Evolutionary conservation across 1,140 invertebrate genomes (phyloP).

Genomic region (Brachionus asplanchnoidis): DNA sequence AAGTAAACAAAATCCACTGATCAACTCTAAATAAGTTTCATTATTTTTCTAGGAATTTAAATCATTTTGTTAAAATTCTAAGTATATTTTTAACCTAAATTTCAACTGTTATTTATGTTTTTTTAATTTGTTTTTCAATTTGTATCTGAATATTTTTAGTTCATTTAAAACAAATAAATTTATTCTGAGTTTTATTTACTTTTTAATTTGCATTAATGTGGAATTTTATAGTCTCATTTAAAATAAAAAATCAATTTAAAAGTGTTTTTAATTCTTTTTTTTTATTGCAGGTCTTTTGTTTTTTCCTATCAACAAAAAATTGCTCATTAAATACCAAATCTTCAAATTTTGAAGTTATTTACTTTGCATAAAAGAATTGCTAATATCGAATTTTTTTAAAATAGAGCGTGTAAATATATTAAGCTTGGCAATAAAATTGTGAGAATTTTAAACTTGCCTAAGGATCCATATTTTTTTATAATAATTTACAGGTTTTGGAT

Average conservation of each 20-base stretch:
- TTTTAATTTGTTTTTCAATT: slow-evolving; percentile 9
- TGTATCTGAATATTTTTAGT: background rate
- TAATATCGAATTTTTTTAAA: background rate
- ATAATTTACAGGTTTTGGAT: background rate
- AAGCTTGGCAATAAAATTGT: background rate
- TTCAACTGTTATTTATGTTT: background rate
- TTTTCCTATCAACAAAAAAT: background rate
- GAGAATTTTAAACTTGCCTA: background rate
- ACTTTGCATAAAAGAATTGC: background rate
- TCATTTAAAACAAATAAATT: background rate
- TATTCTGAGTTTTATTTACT: background rate
- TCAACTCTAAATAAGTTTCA: background rate
- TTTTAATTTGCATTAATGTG: background rate
- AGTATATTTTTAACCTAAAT: slow-evolving; percentile 37
- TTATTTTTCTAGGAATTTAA: background rate
- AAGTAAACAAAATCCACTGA: slow-evolving; percentile 10
- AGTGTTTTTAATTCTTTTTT: background rate
- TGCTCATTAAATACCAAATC: background rate
- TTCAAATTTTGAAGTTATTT: background rate
- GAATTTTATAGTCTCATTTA: background rate
- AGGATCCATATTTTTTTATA: background rate
- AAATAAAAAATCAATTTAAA: background rate
- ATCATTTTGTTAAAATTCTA: background rate
- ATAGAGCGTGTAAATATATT: background rate
- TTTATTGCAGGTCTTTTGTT: background rate